These are phyloP conservation scores for Steinernema khuongi DNA, from an alignment of 1,140 invertebrate species.

Conservation along the genomic window DNA sequence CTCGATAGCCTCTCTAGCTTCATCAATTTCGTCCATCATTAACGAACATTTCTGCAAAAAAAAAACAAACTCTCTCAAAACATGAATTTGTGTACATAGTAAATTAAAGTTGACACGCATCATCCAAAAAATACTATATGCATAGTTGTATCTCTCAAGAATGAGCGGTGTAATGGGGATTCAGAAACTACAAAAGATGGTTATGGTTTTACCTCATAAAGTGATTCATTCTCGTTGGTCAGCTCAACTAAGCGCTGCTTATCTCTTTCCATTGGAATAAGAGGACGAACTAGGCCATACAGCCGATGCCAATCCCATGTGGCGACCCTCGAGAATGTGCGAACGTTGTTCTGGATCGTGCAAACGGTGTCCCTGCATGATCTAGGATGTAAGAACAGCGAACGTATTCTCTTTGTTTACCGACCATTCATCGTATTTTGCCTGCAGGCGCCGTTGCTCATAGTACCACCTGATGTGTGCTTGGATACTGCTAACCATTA, in stretches of 20 bases:
- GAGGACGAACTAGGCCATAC: conserved; percentile 21
- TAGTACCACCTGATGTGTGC: conserved; percentile 46
- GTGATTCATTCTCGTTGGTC: conserved; percentile 18
- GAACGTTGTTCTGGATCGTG: conserved; percentile 45
- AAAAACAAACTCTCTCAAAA: not conserved
- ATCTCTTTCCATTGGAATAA: conserved; percentile 42
- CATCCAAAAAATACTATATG: too few species aligned
- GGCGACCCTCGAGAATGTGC: conserved; percentile 29
- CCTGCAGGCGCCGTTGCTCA: conserved; percentile 17
- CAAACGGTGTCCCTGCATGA: conserved; percentile 37
- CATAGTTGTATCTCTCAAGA: too few species aligned
- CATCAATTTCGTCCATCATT: conserved; percentile 1
- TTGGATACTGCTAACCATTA: conserved; percentile 39
- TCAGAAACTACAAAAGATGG: not conserved
- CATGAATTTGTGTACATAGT: too few species aligned
- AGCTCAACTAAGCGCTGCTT: conserved; percentile 35
- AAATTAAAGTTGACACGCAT: too few species aligned
- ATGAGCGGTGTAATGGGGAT: too few species aligned
- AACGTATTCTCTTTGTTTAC: conserved; percentile 18
- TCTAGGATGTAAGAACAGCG: not conserved
- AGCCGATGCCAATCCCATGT: conserved; percentile 42
- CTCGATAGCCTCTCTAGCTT: not conserved
- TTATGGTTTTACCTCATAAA: conserved; percentile 5
- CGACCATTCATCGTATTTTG: conserved; percentile 39
- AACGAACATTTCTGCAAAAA: not conserved